Percentiles rank a stretch among this genome's conserved stretches.
Evolutionary conservation across 2,888 invertebrate genomes (phyloP).

Genomic region (Cataglyphis cursor): DNA sequence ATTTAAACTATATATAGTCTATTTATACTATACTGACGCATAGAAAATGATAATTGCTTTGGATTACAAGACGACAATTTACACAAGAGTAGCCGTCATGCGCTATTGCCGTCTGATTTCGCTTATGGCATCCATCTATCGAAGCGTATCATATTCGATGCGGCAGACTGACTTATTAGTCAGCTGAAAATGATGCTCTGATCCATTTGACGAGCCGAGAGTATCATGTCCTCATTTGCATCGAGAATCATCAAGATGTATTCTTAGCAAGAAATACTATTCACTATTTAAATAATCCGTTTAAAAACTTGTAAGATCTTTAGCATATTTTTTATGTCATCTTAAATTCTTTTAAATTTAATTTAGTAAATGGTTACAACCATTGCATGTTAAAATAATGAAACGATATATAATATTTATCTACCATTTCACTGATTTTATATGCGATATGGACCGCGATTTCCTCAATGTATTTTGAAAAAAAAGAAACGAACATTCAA

Average conservation of each 20-base stretch:
- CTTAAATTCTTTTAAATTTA: not conserved
- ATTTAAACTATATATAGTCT: not conserved
- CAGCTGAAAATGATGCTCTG: slow-evolving; percentile 40
- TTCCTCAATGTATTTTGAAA: slow-evolving; percentile 3
- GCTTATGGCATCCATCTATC: slow-evolving; percentile 27
- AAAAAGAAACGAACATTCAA: not conserved
- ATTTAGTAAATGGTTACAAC: not conserved
- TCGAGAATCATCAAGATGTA: slow-evolving; percentile 5
- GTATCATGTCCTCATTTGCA: slow-evolving; percentile 9
- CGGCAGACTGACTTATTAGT: slow-evolving; percentile 39
- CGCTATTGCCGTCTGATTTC: slow-evolving; percentile 49
- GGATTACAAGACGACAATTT: slow-evolving; percentile 71
- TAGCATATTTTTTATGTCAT: not conserved
- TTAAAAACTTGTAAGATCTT: not conserved
- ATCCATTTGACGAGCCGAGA: slow-evolving; percentile 27
- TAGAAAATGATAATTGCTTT: slow-evolving; percentile 64
- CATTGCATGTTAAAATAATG: not conserved
- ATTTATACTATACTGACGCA: slow-evolving; percentile 49
- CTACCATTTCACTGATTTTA: not conserved
- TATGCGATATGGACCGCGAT: slow-evolving; percentile 2
- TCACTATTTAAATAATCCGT: not conserved
- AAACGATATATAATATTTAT: not conserved
- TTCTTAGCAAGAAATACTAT: not conserved
- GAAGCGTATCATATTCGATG: slow-evolving; percentile 24
- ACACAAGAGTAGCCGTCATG: slow-evolving; percentile 52